Base-by-base conservation (phyloP, 2,888 invertebrate genomes). In the Adineta ricciae region DNA sequence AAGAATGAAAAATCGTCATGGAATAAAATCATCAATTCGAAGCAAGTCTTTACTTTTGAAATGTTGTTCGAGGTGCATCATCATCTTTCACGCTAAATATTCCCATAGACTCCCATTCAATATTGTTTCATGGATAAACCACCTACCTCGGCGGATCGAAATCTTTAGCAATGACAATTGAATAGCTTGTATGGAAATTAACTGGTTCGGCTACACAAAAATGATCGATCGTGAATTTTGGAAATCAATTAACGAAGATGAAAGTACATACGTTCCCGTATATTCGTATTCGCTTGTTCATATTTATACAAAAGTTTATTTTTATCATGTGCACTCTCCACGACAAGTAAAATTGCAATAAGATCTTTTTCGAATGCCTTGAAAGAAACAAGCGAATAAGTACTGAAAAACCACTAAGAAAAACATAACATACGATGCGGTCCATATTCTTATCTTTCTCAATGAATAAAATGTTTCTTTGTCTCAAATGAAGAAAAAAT, bases 281-380 rank as follows among this genome's bases (percentile, higher is more conserved):
- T 78, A 19, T 78, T 9, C 7, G 38, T 41, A 9, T 38, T 78
- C 5, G n/a, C 24, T 41, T 78, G 24, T 78, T 78, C 78, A n/a
- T 78, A 78, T 78, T 78, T 78, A 78, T 41, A 78, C 41, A 78
- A n/a, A 11, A 78, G n/a, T 78, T n/a, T 78, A 14, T 41, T 78
- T 78, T 78, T 78, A 9, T 78, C 78, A 78, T 41, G 38, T 24
- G 14, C 78, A 78, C 78, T 41, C n/a, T 78, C 41, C 21, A 41
- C 78, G 16, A 78, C 78, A 21, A 78, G 41, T 78, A 78, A 41
- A 24, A 78, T 11, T 11, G 78, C 78, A 41, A 78, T 78, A 41
- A 78, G 41, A 78, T 78, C 78, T 78, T 78, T 78, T 78, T 78
- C 78, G 3, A 78, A 78, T 38, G 21, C 78, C 78, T 78, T 32